A percentile compares a stretch with the other conserved stretches of the same genome.
These are phyloP conservation scores for Coreius guichenoti DNA, from an alignment of 2,797 vertebrate species.

Conservation along the genomic window DNA sequence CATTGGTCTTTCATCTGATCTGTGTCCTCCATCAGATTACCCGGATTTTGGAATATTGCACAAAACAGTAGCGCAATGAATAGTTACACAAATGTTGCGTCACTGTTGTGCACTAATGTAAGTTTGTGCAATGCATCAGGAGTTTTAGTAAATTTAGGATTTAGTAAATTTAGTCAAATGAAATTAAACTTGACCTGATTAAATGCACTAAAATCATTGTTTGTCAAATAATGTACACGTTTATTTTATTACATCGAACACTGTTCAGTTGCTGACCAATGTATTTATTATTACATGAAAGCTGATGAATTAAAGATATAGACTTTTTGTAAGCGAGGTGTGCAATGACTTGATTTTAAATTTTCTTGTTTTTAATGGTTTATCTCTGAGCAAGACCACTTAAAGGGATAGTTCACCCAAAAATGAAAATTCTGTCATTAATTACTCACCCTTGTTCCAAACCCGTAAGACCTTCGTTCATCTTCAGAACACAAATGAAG, in stretches of 20 bases:
- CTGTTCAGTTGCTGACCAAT: background rate
- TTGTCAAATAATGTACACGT: background rate
- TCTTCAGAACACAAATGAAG: too few relatives aligned
- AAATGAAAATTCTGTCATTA: too few relatives aligned
- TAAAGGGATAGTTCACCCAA: background rate
- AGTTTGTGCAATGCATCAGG: background rate
- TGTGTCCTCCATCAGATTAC: background rate
- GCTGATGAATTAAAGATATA: background rate
- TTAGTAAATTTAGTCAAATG: background rate
- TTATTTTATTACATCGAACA: background rate
- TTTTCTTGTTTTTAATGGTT: background rate
- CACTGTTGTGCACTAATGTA: background rate
- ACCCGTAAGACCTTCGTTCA: too few relatives aligned
- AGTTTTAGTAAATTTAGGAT: background rate
- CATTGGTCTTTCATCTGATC: conserved; percentile 80
- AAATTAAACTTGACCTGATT: background rate
- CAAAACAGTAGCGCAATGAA: background rate
- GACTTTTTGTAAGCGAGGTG: background rate
- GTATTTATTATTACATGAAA: background rate
- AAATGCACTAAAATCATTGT: background rate
- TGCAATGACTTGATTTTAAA: background rate
- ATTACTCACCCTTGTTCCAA: too few relatives aligned
- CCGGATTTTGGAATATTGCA: background rate
- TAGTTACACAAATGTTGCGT: background rate
- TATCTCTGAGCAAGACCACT: too few relatives aligned